A percentile compares a stretch with the other conserved stretches of the same genome.
Conservation (phyloP, 2,888 invertebrate species). For the Polymixis flavicincta region DNA sequence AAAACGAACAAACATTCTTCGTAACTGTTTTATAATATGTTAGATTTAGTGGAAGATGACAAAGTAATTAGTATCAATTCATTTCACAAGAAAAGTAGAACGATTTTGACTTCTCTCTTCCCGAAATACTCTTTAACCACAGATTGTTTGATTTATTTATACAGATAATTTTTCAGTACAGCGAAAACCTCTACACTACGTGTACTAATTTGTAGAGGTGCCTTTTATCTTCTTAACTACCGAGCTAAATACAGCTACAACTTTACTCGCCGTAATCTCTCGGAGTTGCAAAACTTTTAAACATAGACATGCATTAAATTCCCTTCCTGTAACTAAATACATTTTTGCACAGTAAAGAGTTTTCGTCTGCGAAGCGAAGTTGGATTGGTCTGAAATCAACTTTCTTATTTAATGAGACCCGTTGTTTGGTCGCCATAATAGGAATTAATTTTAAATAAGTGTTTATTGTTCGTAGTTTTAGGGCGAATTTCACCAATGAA, state of each 20-base stretch:
- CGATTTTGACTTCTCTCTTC: not conserved
- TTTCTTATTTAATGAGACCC: constrained; percentile 69
- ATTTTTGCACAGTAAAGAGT: constrained; percentile 27
- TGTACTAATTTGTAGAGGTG: constrained; percentile 20
- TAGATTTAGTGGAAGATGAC: not conserved
- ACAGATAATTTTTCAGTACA: not conserved
- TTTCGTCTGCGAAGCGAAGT: constrained; percentile 11
- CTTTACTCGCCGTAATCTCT: constrained; percentile 35
- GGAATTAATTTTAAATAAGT: constrained; percentile 74
- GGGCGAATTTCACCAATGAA: not conserved
- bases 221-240: constrained; percentile 8
- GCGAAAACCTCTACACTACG: not conserved
- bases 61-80: not conserved
- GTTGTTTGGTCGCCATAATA: constrained; percentile 65
- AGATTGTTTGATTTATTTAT: too few species aligned
- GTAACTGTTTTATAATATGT: not conserved
- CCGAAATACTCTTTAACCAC: not conserved
- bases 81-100: not conserved
- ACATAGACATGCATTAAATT: constrained; percentile 31
- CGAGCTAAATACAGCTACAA: constrained; percentile 25
- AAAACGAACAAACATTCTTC: too few species aligned
- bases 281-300: constrained; percentile 32
- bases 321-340: constrained; percentile 30
- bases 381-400: constrained; percentile 70
- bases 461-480: constrained; percentile 59